Evolutionary conservation across 2,113 vertebrate species (phyloP).

Genomic region (Amphilophus citrinellus): DNA sequence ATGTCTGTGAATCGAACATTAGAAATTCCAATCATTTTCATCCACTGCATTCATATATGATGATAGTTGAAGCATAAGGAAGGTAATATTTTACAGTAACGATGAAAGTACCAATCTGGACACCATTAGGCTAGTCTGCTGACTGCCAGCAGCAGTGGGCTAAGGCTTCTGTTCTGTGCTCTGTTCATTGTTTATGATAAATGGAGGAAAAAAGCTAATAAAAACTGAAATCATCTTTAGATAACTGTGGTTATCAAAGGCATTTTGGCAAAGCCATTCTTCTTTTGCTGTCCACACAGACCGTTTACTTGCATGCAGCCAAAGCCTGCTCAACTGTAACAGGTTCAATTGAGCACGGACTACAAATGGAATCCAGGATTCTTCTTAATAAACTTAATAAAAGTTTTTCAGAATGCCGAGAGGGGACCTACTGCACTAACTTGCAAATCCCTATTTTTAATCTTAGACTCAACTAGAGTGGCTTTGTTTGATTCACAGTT

Average conservation of each 20-base stretch:
- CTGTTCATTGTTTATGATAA: background rate
- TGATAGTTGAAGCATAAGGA: background rate
- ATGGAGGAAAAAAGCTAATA: background rate
- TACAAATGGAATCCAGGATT: background rate
- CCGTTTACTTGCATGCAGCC: background rate
- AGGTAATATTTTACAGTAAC: background rate
- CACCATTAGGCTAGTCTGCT: constrained; percentile 9
- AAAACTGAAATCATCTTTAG: background rate
- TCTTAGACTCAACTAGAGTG: background rate
- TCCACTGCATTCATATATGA: background rate
- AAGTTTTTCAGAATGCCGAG: background rate
- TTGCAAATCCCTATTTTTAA: background rate
- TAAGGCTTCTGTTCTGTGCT: background rate
- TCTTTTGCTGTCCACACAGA: background rate
- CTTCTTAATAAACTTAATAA: background rate
- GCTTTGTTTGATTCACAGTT: background rate
- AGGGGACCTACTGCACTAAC: background rate
- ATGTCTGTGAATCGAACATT: background rate
- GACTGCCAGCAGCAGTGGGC: background rate
- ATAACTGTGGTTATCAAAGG: background rate
- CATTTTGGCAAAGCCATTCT: background rate
- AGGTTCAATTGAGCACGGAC: background rate
- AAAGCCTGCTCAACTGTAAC: background rate
- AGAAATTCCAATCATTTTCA: constrained; percentile 1
- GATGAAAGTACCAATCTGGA: constrained; percentile 13